phyloP scores from a whole-genome alignment of 2,888 invertebrate genomes.

The Disparrhopalites patrizii region DNA sequence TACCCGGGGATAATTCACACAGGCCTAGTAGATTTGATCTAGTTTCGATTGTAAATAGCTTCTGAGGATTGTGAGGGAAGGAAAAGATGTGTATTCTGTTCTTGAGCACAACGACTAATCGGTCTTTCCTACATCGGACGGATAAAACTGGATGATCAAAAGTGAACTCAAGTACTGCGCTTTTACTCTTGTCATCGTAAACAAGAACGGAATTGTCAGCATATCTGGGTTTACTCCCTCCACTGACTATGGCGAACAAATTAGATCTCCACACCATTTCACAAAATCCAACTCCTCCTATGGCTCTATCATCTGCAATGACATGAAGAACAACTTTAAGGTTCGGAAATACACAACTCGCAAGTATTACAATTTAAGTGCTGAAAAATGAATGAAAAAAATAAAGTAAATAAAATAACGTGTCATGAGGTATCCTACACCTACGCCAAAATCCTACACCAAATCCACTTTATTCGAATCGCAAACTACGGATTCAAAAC shows the following conservation, averaged over 20 bases:
- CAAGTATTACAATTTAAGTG: too few relatives aligned
- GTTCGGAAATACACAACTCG: too few relatives aligned
- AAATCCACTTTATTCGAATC: too few relatives aligned
- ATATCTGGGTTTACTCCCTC: constrained; percentile 67
- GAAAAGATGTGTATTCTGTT: constrained; percentile 75
- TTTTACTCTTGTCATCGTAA: constrained; percentile 70
- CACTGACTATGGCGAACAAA: constrained; percentile 74
- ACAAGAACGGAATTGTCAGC: constrained; percentile 75
- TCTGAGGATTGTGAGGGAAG: constrained; percentile 66
- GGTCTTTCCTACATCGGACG: constrained; percentile 69
- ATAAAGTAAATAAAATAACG: too few relatives aligned
- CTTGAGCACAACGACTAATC: constrained; percentile 67
- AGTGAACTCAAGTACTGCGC: constrained; percentile 72
- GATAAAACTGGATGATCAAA: constrained; percentile 73
- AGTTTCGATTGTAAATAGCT: constrained; percentile 68
- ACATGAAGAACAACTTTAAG: too few relatives aligned
- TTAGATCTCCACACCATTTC: constrained; percentile 84
- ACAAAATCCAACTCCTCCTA: constrained; percentile 75
- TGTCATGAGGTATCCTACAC: too few relatives aligned
- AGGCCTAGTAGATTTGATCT: constrained; percentile 69
- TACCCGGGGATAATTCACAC: constrained; percentile 65
- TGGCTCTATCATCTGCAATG: constrained; percentile 62
- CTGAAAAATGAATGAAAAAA: too few relatives aligned
- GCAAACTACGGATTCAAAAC: too few relatives aligned
- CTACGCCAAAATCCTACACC: too few relatives aligned